phyloP scores from a whole-genome alignment of 2,888 invertebrate genomes.

The Calliphora vomitoria region DNA sequence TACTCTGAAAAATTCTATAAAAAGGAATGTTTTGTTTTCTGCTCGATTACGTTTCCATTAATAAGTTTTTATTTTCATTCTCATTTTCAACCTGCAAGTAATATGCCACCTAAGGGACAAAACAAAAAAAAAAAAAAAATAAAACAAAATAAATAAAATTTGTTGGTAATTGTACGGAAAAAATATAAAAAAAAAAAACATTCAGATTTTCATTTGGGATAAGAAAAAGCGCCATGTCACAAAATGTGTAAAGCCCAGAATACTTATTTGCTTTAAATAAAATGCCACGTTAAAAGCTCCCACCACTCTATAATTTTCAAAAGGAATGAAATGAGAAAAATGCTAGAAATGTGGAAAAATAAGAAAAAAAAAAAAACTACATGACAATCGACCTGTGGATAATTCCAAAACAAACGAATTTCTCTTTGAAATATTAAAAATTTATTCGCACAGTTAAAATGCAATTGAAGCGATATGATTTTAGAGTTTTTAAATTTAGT shows the following conservation, averaged over 20 bases:
- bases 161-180: constrained; percentile 75
- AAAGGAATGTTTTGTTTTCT: constrained; percentile 77
- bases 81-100: constrained; percentile 78
- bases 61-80: constrained; percentile 76
- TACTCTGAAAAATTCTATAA: background rate
- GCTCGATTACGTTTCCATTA: constrained; percentile 83
- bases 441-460: background rate
- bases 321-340: background rate
- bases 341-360: constrained; percentile 16
- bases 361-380: background rate
- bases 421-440: background rate
- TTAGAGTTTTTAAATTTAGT: too few species aligned
- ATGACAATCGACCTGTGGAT: constrained; percentile 39
- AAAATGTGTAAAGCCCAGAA: constrained; percentile 49
- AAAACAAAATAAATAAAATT: constrained; percentile 75
- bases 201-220: constrained; percentile 64
- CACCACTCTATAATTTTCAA: background rate
- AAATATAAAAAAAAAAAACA: constrained; percentile 59
- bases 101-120: constrained; percentile 69
- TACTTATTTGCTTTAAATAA: constrained; percentile 5
- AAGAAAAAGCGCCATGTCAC: constrained; percentile 67
- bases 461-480: background rate
- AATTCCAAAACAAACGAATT: constrained; percentile 1
- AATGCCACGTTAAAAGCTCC: constrained; percentile 41
- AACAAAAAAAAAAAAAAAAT: constrained; percentile 1